Conservation (phyloP, 2,888 invertebrate genomes). For the Ellobium chinense region DNA sequence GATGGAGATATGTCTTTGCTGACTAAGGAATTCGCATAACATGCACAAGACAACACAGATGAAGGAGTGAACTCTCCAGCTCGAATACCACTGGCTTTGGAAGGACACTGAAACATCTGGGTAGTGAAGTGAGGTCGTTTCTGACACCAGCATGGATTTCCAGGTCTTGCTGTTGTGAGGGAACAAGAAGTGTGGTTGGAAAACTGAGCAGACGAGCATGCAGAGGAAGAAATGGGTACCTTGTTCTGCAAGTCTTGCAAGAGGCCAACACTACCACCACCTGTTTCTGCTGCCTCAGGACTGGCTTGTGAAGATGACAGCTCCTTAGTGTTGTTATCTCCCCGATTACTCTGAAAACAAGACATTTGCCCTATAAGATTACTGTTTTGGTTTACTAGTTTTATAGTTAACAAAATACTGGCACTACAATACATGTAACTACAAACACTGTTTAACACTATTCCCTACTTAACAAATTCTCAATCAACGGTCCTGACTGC, state of each 20-base stretch:
- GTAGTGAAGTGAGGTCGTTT: constrained; percentile 50
- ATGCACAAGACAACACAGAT: constrained; percentile 9
- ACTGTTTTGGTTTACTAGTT: too few species aligned
- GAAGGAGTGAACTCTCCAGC: constrained; percentile 47
- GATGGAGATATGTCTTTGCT: too few species aligned
- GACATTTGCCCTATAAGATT: too few species aligned
- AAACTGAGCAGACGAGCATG: constrained; percentile 23
- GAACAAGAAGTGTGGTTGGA: constrained; percentile 29
- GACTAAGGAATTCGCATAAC: too few species aligned
- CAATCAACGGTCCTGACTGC: too few species aligned
- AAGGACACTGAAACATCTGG: constrained; percentile 51
- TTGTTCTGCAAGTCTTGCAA: constrained; percentile 53
- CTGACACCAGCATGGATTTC: constrained; percentile 46
- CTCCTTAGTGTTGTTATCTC: constrained; percentile 46
- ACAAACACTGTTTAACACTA: too few species aligned
- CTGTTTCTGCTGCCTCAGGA: constrained; percentile 72
- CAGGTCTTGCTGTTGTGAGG: too few species aligned
- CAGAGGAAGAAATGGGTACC: constrained; percentile 38
- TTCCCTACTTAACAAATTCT: too few species aligned
- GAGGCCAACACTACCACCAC: constrained; percentile 64
- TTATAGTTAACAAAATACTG: too few species aligned
- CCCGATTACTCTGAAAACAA: constrained; percentile 2
- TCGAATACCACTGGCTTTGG: constrained; percentile 36
- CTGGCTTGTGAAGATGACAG: constrained; percentile 69
- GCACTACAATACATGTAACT: too few species aligned